phyloP scores from a whole-genome alignment of 1,140 invertebrate genomes.

The Carcinoscorpius rotundicauda region DNA sequence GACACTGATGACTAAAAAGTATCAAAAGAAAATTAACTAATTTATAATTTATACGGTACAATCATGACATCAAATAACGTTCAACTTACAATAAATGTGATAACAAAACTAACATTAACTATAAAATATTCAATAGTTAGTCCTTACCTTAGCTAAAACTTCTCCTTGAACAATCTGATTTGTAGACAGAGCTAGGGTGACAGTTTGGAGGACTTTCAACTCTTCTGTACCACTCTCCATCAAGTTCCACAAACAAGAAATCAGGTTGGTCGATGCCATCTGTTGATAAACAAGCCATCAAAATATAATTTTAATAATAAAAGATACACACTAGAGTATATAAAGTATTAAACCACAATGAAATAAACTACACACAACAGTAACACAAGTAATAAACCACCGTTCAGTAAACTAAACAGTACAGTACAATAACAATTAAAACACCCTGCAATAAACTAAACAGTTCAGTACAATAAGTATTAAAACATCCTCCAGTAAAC shows the following conservation, averaged over 20 bases:
- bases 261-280: slow-evolving; percentile 73
- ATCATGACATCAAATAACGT: too few relatives aligned
- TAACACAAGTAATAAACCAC: not conserved
- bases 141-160: slow-evolving; percentile 68
- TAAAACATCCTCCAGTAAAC: too few relatives aligned
- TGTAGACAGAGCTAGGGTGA: slow-evolving; percentile 84
- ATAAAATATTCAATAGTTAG: not conserved
- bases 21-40: too few relatives aligned
- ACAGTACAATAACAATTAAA: too few relatives aligned
- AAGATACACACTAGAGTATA: slow-evolving; percentile 8
- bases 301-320: slow-evolving; percentile 7
- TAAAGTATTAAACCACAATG: slow-evolving; percentile 62
- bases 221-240: slow-evolving; percentile 89
- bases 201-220: slow-evolving; percentile 91
- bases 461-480: too few relatives aligned
- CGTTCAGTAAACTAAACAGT: too few relatives aligned
- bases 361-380: slow-evolving; percentile 51
- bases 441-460: too few relatives aligned
- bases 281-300: slow-evolving; percentile 19
- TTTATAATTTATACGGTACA: too few relatives aligned
- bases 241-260: slow-evolving; percentile 81
- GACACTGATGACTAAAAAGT: too few relatives aligned
- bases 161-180: slow-evolving; percentile 88
- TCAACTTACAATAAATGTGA: too few relatives aligned
- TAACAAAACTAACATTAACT: too few relatives aligned